Evolutionary conservation across 2,113 vertebrate genomes (phyloP).

Genomic region (Carlito syrichta): DNA sequence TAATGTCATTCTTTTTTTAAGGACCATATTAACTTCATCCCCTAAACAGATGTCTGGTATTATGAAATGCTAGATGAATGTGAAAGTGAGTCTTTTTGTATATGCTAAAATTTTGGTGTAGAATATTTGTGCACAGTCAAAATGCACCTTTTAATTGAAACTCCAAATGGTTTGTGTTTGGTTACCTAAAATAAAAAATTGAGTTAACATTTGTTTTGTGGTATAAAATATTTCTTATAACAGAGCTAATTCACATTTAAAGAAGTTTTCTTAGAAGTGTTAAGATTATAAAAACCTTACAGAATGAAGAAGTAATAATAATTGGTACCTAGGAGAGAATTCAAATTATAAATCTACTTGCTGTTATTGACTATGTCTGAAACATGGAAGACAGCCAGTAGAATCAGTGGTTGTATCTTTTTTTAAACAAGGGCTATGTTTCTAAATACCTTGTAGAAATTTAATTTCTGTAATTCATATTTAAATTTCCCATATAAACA

Average conservation of each 20-base stretch:
- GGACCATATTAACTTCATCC: neutral
- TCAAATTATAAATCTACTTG: slow-evolving; percentile 38
- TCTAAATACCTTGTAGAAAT: slow-evolving; percentile 22
- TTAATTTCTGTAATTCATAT: neutral
- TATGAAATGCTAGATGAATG: slow-evolving; percentile 11
- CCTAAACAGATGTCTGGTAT: neutral
- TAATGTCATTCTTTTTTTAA: slow-evolving; percentile 1
- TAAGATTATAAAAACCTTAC: slow-evolving; percentile 10
- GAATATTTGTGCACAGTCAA: neutral
- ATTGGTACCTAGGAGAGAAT: neutral
- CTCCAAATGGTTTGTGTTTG: neutral
- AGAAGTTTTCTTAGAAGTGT: neutral
- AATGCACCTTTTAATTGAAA: neutral
- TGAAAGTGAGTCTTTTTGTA: neutral
- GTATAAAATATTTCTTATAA: neutral
- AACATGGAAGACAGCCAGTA: neutral
- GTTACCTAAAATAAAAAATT: neutral
- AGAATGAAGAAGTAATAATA: neutral
- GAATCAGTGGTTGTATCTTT: neutral
- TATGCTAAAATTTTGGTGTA: neutral
- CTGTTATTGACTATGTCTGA: slow-evolving; percentile 9
- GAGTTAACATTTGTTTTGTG: neutral
- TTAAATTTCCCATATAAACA: slow-evolving; percentile 36
- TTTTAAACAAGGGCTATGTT: neutral
- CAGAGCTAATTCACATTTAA: neutral